phyloP scores from a whole-genome alignment of 2,797 vertebrate genomes.

The Toxotes lorentzi region DNA sequence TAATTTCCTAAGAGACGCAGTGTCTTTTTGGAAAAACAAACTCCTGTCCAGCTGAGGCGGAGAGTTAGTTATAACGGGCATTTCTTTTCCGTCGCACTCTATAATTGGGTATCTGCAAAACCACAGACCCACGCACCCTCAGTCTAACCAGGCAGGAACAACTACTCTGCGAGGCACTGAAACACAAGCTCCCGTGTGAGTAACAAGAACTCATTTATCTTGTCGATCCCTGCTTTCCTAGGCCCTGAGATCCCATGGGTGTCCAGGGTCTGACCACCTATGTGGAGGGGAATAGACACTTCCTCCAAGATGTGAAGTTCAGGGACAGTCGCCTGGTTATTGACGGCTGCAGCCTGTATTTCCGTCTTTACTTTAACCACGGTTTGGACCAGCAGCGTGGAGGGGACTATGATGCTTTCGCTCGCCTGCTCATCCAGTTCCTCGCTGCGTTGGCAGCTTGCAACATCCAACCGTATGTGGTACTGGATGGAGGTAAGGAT shows the following conservation, averaged over 20 bases:
- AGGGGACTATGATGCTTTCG: slow-evolving; percentile 92
- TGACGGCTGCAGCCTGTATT: slow-evolving; percentile 94
- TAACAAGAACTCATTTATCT: not conserved
- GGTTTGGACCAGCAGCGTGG: slow-evolving; percentile 88
- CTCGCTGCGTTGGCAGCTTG: slow-evolving; percentile 87
- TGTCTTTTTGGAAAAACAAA: not conserved
- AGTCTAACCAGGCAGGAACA: not conserved
- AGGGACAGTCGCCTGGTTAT: slow-evolving; percentile 89
- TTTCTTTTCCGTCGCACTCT: slow-evolving; percentile 1
- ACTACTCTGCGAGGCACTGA: not conserved
- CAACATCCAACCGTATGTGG: slow-evolving; percentile 88
- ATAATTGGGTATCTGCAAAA: not conserved
- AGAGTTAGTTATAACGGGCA: not conserved
- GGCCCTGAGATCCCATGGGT: slow-evolving; percentile 84
- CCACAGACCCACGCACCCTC: not conserved
- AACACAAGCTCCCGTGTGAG: not conserved
- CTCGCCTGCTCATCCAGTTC: slow-evolving; percentile 83
- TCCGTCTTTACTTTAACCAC: slow-evolving; percentile 88
- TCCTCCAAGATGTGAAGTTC: slow-evolving; percentile 88
- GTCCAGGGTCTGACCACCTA: slow-evolving; percentile 90
- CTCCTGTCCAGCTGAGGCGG: not conserved
- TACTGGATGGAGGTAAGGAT: slow-evolving; percentile 90
- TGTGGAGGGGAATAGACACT: slow-evolving; percentile 87
- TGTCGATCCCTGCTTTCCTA: slow-evolving; percentile 11
- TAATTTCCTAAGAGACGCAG: not conserved